Conservation (phyloP, 2,888 invertebrate species). For the Calliphora vomitoria region DNA sequence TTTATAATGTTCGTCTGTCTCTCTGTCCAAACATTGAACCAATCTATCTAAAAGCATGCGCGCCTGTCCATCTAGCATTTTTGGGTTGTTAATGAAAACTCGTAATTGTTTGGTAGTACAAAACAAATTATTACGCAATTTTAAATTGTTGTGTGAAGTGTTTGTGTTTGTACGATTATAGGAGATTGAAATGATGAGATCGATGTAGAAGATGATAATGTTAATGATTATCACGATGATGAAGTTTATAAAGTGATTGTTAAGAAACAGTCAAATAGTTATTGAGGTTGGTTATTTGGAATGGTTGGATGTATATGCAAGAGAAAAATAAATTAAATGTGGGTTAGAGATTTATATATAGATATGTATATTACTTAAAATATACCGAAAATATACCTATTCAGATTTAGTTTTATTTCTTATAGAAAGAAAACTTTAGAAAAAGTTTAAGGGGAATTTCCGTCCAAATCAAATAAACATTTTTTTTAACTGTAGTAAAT, state of each 20-base stretch:
- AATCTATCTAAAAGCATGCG: slow-evolving; percentile 3
- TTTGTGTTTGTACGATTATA: slow-evolving; percentile 19
- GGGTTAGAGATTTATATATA: not conserved
- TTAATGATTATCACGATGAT: not conserved
- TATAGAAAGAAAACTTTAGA: slow-evolving; percentile 3
- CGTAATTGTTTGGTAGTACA: slow-evolving; percentile 45
- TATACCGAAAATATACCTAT: too few relatives aligned
- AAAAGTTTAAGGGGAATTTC: slow-evolving; percentile 3
- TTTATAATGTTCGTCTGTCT: not conserved
- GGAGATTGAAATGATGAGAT: slow-evolving; percentile 31
- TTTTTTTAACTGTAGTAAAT: not conserved
- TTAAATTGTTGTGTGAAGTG: slow-evolving; percentile 33
- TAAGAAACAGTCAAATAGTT: not conserved
- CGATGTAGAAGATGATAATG: slow-evolving; percentile 22
- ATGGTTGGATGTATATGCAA: not conserved
- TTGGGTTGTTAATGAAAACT: slow-evolving; percentile 62
- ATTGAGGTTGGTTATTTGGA: not conserved
- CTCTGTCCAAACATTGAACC: not conserved
- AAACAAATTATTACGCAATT: slow-evolving; percentile 65
- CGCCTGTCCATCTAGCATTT: not conserved
- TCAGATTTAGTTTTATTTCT: not conserved
- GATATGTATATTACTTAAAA: too few relatives aligned
- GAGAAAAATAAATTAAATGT: not conserved
- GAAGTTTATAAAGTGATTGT: slow-evolving; percentile 14
- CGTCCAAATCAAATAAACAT: not conserved